phyloP scores from a whole-genome alignment of 2,113 vertebrate genomes.

The Macrotis lagotis region DNA sequence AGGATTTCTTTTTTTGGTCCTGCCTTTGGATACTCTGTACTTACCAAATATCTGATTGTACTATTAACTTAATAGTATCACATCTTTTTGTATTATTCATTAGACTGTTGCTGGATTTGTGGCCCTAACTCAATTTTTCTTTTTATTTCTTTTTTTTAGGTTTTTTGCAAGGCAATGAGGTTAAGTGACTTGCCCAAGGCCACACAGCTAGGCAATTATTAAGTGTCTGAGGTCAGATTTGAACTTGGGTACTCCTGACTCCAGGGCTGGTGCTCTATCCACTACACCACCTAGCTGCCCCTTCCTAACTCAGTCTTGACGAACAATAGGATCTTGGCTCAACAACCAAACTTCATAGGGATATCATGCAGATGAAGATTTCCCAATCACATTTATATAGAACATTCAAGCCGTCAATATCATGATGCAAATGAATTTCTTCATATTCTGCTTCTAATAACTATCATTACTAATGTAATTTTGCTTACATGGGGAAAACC shows the following conservation, averaged over 20 bases:
- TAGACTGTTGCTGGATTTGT: neutral
- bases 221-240: too few species aligned
- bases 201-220: too few species aligned
- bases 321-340: neutral
- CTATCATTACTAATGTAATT: neutral
- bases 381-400: neutral
- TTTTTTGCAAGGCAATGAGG: too few species aligned
- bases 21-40: neutral
- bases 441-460: neutral
- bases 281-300: too few species aligned
- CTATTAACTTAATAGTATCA: neutral
- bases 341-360: neutral
- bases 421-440: neutral
- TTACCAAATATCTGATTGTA: neutral
- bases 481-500: neutral
- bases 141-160: too few species aligned
- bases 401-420: neutral
- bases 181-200: too few species aligned
- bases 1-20: neutral
- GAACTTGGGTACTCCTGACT: too few species aligned
- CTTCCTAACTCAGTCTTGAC: too few species aligned
- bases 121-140: neutral
- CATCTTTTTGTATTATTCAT: neutral
- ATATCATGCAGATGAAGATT: neutral
- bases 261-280: too few species aligned